Conservation (phyloP, 2,888 invertebrate species). For the Cephus runcator region DNA sequence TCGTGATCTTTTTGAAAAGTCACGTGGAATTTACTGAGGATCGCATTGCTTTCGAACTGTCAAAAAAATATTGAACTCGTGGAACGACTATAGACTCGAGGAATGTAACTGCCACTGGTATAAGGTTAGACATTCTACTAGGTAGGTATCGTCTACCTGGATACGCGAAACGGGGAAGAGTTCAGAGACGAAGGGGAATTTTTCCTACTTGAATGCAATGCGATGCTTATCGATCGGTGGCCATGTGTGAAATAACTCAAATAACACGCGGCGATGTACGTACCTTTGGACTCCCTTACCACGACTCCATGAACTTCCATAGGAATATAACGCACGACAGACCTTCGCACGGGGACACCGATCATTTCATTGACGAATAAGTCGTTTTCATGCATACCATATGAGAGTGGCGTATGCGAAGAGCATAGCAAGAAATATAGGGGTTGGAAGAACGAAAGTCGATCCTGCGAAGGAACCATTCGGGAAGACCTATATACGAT, state of each 20-base stretch:
- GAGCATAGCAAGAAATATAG: background rate
- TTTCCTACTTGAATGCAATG: constrained; percentile 31
- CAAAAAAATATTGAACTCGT: background rate
- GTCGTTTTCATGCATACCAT: constrained; percentile 48
- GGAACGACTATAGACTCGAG: background rate
- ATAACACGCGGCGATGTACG: constrained; percentile 31
- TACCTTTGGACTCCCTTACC: constrained; percentile 4
- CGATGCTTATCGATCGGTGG: constrained; percentile 48
- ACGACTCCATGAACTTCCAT: constrained; percentile 8
- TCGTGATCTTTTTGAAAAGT: background rate
- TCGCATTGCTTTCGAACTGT: background rate
- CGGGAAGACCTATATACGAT: constrained; percentile 7
- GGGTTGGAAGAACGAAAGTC: constrained; percentile 1
- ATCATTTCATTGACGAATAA: constrained; percentile 43
- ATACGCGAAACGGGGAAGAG: background rate
- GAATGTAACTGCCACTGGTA: background rate
- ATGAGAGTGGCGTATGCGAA: constrained; percentile 32
- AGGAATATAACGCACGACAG: constrained; percentile 10
- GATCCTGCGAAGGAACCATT: background rate
- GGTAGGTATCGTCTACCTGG: background rate
- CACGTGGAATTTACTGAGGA: background rate
- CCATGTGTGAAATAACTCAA: constrained; percentile 49
- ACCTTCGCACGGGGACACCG: constrained; percentile 19
- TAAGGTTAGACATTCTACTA: background rate
- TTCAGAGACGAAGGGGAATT: constrained; percentile 17